Conservation (phyloP, 2,113 vertebrate genomes). For the Abramis brama region DNA sequence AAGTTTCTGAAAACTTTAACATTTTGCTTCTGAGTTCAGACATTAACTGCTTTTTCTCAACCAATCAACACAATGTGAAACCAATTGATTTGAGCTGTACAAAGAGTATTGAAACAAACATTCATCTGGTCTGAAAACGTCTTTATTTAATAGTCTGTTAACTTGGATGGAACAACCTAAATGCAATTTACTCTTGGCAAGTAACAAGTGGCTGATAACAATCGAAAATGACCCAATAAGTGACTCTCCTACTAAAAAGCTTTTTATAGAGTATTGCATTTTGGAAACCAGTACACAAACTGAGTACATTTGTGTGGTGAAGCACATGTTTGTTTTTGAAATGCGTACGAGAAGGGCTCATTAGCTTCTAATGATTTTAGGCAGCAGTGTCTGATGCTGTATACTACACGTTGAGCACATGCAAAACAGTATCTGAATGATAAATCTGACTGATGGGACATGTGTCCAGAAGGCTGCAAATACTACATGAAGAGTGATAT, state of each 20-base stretch:
- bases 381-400: background rate
- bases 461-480: background rate
- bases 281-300: constrained; percentile 9
- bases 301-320: background rate
- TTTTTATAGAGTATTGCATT: constrained; percentile 9
- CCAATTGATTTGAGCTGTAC: constrained; percentile 1
- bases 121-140: background rate
- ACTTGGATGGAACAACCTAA: constrained; percentile 35
- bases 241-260: constrained; percentile 30
- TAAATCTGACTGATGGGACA: constrained; percentile 1
- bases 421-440: background rate
- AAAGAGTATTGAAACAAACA: background rate
- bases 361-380: constrained; percentile 3
- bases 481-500: background rate
- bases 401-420: constrained; percentile 9
- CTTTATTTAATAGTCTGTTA: constrained; percentile 18
- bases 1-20: background rate
- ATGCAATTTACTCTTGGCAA: constrained; percentile 40
- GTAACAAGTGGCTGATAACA: constrained; percentile 38
- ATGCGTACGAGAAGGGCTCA: constrained; percentile 1
- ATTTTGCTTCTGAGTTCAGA: background rate
- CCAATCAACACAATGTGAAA: constrained; percentile 19
- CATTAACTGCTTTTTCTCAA: background rate
- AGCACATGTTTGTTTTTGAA: constrained; percentile 21
- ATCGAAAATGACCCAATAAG: constrained; percentile 21